Base-by-base conservation (phyloP, 2,797 vertebrate species). In the Astyanax mexicanus region DNA sequence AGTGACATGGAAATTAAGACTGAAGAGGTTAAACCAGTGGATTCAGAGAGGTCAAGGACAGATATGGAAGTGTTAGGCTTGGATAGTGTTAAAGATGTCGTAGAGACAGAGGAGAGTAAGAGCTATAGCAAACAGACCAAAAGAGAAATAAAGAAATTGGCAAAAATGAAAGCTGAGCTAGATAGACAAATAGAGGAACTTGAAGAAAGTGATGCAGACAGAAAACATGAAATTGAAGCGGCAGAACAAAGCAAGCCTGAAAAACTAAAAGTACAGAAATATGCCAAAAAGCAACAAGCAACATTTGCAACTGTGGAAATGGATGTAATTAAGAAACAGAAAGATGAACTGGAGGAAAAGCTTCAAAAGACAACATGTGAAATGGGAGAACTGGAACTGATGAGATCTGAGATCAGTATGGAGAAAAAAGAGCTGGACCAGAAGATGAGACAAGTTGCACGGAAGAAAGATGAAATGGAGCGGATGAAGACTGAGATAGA, bases 351-450 rank as follows among this genome's bases (percentile, higher is more conserved):
- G 25, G 70, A 78, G 29, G 42, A 25, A 40, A 68, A 5, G 7
- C 62, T 73, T 44, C 64, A 73, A 37, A 73, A 68, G 40, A 62
- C 72, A 21, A 55, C 7, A 3, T 70, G 29, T 54, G 70, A 78
- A 64, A 78, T 60, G 44, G 21, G 45, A 69, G 77, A 78, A 15
- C 37, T 78, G 15, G 77, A 78, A 21, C 37, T 78, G n/a, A 19
- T 78, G 8, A 72, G 45, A 54, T 72, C 76, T 60, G 76, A 78
- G 45, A 68, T 52, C 11, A 65, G 44, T 29, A n/a, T 44, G 29
- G 76, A 78, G 72, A 78, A 78, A 35, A 73, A 23, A 38, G 45
- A 72, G 29, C 25, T 78, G n/a, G 69, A 78, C 11, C 76, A 72
- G 25, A 78, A 61, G 25, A 42, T 72, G 35, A 78, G 25, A 47